A percentile compares a stretch with the other conserved stretches of the same genome.
Evolutionary conservation across 2,113 vertebrate genomes (phyloP).

Genomic region (Gnathonemus echidnorhynchus): DNA sequence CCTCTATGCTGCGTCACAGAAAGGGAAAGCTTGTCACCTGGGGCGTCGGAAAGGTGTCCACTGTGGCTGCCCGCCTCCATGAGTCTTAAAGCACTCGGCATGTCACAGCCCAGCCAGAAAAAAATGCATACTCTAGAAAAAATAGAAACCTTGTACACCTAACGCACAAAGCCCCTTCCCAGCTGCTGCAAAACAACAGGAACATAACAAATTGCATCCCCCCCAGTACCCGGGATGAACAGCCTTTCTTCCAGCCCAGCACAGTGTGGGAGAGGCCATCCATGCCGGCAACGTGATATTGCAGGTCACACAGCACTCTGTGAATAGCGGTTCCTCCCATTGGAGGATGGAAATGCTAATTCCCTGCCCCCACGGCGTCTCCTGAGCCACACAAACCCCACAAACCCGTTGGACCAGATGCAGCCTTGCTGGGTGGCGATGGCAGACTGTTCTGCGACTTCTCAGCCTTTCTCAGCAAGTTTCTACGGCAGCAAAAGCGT

Average conservation of each 20-base stretch:
- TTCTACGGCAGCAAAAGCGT: background rate
- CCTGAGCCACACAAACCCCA: background rate
- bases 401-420: slow-evolving; percentile 18
- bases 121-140: background rate
- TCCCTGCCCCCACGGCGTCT: slow-evolving; percentile 29
- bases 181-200: background rate
- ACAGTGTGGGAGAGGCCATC: slow-evolving; percentile 37
- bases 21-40: background rate
- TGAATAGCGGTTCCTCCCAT: slow-evolving; percentile 41
- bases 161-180: background rate
- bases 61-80: background rate
- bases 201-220: background rate
- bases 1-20: background rate
- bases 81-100: background rate
- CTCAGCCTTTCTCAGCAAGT: background rate
- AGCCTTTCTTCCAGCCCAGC: slow-evolving; percentile 15
- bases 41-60: background rate
- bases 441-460: background rate
- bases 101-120: background rate
- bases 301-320: slow-evolving; percentile 29
- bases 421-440: background rate
- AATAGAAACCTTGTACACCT: background rate
- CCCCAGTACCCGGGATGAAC: background rate
- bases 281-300: slow-evolving; percentile 38
- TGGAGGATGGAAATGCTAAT: slow-evolving; percentile 40